Conservation (phyloP, 1,140 invertebrate genomes). For the Brachionus manjavacas region DNA sequence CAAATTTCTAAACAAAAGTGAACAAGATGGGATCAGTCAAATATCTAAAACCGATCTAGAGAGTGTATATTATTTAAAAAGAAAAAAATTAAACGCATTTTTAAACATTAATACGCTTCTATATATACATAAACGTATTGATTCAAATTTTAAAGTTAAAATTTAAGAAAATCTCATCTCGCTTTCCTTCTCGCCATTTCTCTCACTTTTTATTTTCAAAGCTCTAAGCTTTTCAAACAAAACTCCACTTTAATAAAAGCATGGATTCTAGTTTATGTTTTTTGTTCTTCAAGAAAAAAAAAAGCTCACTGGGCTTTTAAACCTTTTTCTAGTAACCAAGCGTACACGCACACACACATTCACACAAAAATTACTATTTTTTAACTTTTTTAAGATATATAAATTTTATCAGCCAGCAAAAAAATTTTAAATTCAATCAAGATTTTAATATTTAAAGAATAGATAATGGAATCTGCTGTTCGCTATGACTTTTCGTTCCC, state of each 20-base stretch:
- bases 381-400: not conserved
- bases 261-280: not conserved
- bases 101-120: not conserved
- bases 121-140: not conserved
- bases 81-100: not conserved
- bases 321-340: not conserved
- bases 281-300: not conserved
- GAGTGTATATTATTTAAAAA: not conserved
- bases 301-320: not conserved
- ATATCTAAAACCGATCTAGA: not conserved
- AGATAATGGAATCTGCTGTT: slow-evolving; percentile 38
- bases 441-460: not conserved
- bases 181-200: not conserved
- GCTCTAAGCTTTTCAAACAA: not conserved
- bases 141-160: not conserved
- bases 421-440: not conserved
- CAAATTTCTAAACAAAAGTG: not conserved
- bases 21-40: not conserved
- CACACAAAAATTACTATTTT: not conserved
- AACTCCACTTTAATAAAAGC: not conserved
- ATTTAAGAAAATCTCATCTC: not conserved
- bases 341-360: not conserved
- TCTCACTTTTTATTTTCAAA: not conserved
- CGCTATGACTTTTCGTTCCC: slow-evolving; percentile 42
- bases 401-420: not conserved